A percentile compares a stretch with the other conserved stretches of the same genome.
Conservation (phyloP, 1,140 invertebrate genomes). For the Sitophilus oryzae region DNA sequence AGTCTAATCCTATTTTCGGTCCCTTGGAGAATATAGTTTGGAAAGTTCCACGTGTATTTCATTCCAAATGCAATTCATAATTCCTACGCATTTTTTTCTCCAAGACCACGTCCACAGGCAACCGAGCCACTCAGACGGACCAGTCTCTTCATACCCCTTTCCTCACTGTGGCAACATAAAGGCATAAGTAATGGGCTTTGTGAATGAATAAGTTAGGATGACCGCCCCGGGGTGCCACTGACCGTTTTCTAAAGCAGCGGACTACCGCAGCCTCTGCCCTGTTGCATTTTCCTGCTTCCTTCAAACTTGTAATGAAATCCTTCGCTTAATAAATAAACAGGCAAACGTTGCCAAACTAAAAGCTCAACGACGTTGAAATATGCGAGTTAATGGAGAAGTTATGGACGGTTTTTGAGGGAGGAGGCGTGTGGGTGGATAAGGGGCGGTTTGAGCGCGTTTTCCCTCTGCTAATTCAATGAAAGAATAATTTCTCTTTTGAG, state of each 20-base stretch:
- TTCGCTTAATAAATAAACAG: slow-evolving; percentile 23
- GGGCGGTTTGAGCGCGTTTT: background rate
- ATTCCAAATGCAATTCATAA: too few relatives aligned
- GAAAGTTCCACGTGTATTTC: too few relatives aligned
- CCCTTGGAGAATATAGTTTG: too few relatives aligned
- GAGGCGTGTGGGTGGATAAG: background rate
- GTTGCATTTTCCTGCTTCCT: slow-evolving; percentile 21
- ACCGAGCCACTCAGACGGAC: too few relatives aligned
- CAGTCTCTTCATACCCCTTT: too few relatives aligned
- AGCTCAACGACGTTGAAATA: slow-evolving; percentile 17
- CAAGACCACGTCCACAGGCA: too few relatives aligned
- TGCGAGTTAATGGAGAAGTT: slow-evolving; percentile 13
- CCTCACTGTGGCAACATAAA: slow-evolving; percentile 29
- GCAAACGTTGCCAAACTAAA: slow-evolving; percentile 9
- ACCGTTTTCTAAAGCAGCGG: slow-evolving; percentile 16
- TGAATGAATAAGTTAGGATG: slow-evolving; percentile 33
- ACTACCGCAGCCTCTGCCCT: background rate
- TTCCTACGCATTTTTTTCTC: too few relatives aligned
- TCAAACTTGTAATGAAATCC: slow-evolving; percentile 19
- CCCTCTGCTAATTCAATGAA: background rate
- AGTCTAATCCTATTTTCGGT: too few relatives aligned
- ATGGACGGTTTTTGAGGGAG: background rate
- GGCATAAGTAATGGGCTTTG: slow-evolving; percentile 31
- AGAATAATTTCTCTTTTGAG: background rate
- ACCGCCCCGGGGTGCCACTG: slow-evolving; percentile 18